phyloP scores from a whole-genome alignment of 1,140 invertebrate genomes.

The Arctopsyche grandis region DNA sequence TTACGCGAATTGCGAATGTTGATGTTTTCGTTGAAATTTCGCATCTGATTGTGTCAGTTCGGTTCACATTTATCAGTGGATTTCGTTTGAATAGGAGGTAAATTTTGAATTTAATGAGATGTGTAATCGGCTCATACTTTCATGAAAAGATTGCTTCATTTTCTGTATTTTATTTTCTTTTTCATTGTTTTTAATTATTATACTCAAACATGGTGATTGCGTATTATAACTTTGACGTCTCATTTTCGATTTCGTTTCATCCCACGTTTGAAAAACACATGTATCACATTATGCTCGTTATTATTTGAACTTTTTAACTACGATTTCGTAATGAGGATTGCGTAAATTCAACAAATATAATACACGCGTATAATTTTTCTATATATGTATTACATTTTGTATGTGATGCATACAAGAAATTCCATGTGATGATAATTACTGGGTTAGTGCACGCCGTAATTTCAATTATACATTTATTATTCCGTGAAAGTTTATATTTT shows the following conservation, averaged over 20 bases:
- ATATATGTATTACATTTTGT: background rate
- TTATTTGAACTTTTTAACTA: background rate
- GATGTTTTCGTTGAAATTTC: too few relatives aligned
- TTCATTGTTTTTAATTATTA: too few relatives aligned
- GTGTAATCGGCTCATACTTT: too few relatives aligned
- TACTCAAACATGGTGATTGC: background rate
- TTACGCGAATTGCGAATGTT: background rate
- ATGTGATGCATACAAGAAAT: background rate
- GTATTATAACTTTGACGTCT: constrained; percentile 7
- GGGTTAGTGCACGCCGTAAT: background rate
- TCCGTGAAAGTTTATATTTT: constrained; percentile 6
- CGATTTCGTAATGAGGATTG: background rate
- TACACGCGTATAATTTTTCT: background rate
- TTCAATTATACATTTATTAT: background rate
- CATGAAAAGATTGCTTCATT: too few relatives aligned
- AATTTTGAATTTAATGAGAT: too few relatives aligned
- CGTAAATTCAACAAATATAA: too few relatives aligned
- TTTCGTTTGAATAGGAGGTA: too few relatives aligned
- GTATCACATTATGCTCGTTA: background rate
- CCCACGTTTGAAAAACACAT: background rate
- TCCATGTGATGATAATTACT: background rate
- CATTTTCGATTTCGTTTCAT: background rate
- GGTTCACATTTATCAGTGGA: too few relatives aligned
- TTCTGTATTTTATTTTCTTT: too few relatives aligned
- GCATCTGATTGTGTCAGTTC: too few relatives aligned